Evolutionary conservation across 2,113 vertebrate species (phyloP).

Genomic region (Synodontis membranacea): DNA sequence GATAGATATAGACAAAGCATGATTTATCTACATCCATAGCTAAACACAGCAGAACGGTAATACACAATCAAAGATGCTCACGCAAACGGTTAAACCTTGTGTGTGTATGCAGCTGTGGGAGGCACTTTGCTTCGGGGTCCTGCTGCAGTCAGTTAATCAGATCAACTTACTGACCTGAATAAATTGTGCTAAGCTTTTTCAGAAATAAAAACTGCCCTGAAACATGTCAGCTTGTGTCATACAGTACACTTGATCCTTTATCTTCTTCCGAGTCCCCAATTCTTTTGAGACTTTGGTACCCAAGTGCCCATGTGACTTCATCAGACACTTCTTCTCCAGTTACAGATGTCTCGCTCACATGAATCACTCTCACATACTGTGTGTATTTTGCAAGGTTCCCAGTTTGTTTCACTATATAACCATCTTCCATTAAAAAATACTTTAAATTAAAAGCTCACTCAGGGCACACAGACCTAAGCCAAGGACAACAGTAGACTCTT

Average conservation of each 20-base stretch:
- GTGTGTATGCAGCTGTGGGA: neutral
- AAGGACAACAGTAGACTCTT: too few relatives aligned
- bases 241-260: neutral
- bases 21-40: neutral
- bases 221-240: constrained; percentile 1
- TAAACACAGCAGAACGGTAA: neutral
- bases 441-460: too few relatives aligned
- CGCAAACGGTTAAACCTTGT: neutral
- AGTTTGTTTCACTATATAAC: neutral
- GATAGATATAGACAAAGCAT: neutral
- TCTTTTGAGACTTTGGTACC: neutral
- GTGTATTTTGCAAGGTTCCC: neutral
- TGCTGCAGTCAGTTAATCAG: constrained; percentile 57
- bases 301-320: neutral
- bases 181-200: constrained; percentile 46
- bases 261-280: neutral
- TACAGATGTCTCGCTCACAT: neutral
- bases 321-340: neutral
- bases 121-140: constrained; percentile 39
- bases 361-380: neutral
- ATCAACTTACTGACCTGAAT: constrained; percentile 61
- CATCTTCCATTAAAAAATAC: neutral
- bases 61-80: neutral
- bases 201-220: constrained; percentile 33
- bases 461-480: too few relatives aligned